These are phyloP conservation scores for Adrianichthys oophorus DNA, from an alignment of 2,797 vertebrate species.

Conservation along the genomic window DNA sequence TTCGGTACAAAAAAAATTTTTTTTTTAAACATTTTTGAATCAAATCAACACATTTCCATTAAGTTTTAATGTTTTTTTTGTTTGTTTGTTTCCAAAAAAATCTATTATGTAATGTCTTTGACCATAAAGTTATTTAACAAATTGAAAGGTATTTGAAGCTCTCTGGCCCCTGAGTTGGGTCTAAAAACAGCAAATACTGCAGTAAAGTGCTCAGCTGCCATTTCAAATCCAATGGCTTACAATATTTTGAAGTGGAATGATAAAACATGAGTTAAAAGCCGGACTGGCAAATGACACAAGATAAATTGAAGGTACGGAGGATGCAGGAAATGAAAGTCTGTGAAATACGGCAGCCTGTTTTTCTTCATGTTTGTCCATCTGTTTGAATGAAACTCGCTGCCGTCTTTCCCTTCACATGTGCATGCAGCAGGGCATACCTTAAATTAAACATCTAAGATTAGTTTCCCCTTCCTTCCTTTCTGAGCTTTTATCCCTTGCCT, in stretches of 20 bases:
- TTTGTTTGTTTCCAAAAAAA: too few relatives aligned
- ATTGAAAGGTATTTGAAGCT: too few relatives aligned
- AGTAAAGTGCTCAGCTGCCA: slow-evolving; percentile 18
- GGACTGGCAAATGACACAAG: slow-evolving; percentile 38
- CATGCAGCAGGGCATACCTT: slow-evolving; percentile 34
- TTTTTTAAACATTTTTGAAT: too few relatives aligned
- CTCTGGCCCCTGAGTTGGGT: too few relatives aligned
- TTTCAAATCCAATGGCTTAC: slow-evolving; percentile 36
- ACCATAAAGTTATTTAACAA: too few relatives aligned
- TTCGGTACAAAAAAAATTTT: too few relatives aligned
- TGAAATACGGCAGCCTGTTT: slow-evolving; percentile 21
- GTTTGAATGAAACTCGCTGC: slow-evolving; percentile 27
- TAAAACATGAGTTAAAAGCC: slow-evolving; percentile 14
- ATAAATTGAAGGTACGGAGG: slow-evolving; percentile 36
- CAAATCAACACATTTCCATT: too few relatives aligned
- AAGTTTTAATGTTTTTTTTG: too few relatives aligned
- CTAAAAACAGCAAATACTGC: slow-evolving; percentile 10
- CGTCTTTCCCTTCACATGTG: slow-evolving; percentile 31
- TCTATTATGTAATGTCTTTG: too few relatives aligned
- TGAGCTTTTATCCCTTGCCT: slow-evolving; percentile 52
- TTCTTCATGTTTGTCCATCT: slow-evolving; percentile 23
- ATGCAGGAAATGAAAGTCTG: slow-evolving; percentile 32
- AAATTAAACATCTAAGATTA: slow-evolving; percentile 60
- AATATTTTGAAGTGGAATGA: slow-evolving; percentile 38
- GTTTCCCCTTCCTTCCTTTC: slow-evolving; percentile 31